These are phyloP conservation scores for Lepidurus packardi DNA, from an alignment of 1,140 invertebrate species.

Conservation along the genomic window DNA sequence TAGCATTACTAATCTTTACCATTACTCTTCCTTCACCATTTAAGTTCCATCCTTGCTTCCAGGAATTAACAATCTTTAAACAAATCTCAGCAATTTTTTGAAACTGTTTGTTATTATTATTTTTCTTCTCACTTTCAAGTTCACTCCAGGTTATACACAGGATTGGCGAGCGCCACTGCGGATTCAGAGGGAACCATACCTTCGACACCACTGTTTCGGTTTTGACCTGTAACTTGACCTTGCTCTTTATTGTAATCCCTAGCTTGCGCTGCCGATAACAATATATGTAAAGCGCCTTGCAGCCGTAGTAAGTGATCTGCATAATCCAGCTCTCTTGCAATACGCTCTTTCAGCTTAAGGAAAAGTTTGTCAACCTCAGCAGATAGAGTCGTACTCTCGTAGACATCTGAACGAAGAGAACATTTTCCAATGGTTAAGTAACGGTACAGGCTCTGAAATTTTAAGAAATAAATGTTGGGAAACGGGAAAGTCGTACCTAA, in stretches of 20 bases:
- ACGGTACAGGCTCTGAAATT: conserved; percentile 3
- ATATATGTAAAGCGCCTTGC: conserved; percentile 44
- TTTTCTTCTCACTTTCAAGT: neutral
- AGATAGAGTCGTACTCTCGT: conserved; percentile 48
- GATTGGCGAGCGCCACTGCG: neutral
- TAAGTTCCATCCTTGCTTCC: neutral
- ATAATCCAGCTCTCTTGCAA: conserved; percentile 59
- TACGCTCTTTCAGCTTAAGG: conserved; percentile 52
- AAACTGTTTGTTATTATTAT: too few relatives aligned
- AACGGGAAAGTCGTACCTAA: conserved; percentile 51
- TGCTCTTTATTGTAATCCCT: neutral
- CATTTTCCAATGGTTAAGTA: conserved; percentile 38
- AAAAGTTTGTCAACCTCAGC: conserved; percentile 56
- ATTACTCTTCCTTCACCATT: neutral
- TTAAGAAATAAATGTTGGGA: neutral
- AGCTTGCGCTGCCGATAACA: conserved; percentile 40
- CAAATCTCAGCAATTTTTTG: neutral
- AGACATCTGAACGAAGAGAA: conserved; percentile 52
- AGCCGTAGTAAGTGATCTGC: conserved; percentile 45
- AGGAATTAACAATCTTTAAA: neutral
- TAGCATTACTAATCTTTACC: neutral
- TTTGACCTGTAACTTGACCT: neutral
- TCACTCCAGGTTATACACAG: neutral
- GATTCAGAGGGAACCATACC: neutral
- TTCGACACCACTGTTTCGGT: neutral